Percentiles rank a stretch among this genome's conserved stretches.
These are phyloP conservation scores for Bucorvus abyssinicus DNA, from an alignment of 2,797 vertebrate genomes.

Conservation along the genomic window DNA sequence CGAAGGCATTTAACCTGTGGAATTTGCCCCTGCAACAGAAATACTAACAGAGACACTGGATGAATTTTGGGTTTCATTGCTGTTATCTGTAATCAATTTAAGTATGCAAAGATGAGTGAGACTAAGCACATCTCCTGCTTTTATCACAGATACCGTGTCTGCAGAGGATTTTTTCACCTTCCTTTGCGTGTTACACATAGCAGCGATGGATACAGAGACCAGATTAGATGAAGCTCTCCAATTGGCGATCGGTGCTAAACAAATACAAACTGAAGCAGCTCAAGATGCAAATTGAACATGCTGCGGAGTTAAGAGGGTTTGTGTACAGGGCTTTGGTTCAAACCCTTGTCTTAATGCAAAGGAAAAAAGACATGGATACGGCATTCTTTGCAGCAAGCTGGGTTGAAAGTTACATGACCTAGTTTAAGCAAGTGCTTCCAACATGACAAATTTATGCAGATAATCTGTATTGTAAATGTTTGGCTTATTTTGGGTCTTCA, in stretches of 20 bases:
- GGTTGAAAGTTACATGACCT: neutral
- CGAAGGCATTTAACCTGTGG: neutral
- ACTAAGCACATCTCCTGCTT: neutral
- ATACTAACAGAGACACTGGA: neutral
- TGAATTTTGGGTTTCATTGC: neutral
- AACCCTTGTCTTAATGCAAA: neutral
- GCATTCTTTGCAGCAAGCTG: neutral
- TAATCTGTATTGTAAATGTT: neutral
- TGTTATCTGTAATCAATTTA: neutral
- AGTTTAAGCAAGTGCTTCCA: neutral
- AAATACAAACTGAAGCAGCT: conserved; percentile 23
- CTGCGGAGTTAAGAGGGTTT: conserved; percentile 34
- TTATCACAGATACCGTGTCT: neutral
- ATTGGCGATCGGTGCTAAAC: neutral
- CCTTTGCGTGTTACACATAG: neutral
- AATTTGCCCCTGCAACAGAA: neutral
- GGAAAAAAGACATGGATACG: neutral
- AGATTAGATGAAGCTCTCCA: neutral
- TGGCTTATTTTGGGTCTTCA: neutral
- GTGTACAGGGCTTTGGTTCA: neutral
- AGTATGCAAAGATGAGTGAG: neutral
- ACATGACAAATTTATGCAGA: conserved; percentile 15
- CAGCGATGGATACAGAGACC: neutral
- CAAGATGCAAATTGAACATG: neutral
- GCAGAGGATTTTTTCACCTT: conserved; percentile 6